phyloP scores from a whole-genome alignment of 2,797 vertebrate genomes.

The Parambassis ranga region DNA sequence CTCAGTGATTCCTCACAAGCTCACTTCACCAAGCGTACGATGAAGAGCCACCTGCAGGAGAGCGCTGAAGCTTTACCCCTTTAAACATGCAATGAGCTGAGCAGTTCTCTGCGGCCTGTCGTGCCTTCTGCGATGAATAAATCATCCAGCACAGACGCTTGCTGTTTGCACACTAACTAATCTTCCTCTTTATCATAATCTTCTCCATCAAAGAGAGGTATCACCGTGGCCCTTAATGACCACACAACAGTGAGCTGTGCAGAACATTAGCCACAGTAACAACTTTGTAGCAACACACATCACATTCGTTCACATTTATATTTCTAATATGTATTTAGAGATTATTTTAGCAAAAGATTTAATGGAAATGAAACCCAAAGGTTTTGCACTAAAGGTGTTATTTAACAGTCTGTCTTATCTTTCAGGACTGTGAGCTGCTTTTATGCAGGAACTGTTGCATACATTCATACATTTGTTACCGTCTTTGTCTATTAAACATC shows the following conservation, averaged over 20 bases:
- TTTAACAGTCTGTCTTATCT: too few relatives aligned
- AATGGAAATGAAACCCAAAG: too few relatives aligned
- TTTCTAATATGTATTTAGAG: too few relatives aligned
- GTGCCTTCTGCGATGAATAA: conserved; percentile 66
- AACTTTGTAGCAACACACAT: conserved; percentile 3
- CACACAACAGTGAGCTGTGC: conserved; percentile 7
- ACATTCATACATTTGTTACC: too few relatives aligned
- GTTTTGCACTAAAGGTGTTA: too few relatives aligned
- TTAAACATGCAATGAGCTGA: not conserved
- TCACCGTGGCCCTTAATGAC: conserved; percentile 12
- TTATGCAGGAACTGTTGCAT: too few relatives aligned
- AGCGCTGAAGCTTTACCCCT: too few relatives aligned
- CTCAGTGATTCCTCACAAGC: conserved; percentile 73
- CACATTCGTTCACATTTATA: conserved; percentile 4
- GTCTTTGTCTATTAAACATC: conserved; percentile 27
- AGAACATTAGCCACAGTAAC: conserved; percentile 13
- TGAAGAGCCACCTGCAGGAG: conserved; percentile 22
- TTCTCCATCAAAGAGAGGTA: conserved; percentile 57
- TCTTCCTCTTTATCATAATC: conserved; percentile 53
- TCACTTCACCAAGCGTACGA: conserved; percentile 41
- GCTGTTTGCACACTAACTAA: conserved; percentile 59
- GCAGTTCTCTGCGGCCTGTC: not conserved
- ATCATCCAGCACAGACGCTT: conserved; percentile 70
- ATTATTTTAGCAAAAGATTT: too few relatives aligned
- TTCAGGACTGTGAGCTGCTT: too few relatives aligned